Base-by-base conservation (phyloP, 2,888 invertebrate genomes). In the Coleophora flavipennella region DNA sequence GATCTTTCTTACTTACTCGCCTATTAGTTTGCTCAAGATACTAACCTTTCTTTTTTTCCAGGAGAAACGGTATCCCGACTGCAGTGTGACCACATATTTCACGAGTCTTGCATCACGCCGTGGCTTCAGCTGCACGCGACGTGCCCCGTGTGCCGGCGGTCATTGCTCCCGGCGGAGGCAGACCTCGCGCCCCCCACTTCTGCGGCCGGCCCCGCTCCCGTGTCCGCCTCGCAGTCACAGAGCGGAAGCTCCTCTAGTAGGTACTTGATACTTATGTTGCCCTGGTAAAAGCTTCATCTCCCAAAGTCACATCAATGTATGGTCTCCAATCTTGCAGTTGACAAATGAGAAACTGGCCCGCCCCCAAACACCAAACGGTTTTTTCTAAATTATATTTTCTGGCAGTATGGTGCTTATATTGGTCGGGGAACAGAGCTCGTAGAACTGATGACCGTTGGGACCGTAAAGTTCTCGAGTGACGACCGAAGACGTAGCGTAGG, bases 41-140 rank as follows among this genome's bases (percentile, higher is more conserved):
- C n/a, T n/a, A n/a, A n/a, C n/a, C n/a, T 20, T 20, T 20, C 3
- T 11, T 12, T 11, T 6, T 12, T 71, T 74, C 12, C 69, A 61
- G 89, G 89, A 36, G 95, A 96, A 72, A 86, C 86, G 46, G 94
- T 93, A 12, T 89, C 91, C 44, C 89, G 91, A 60, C 83, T 96
- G 62, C 91, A 92, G 43, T 96, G 96, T 84, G 89, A 90, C 56
- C 98, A 99, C 85, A 87, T 95, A 42, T 99, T 94, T 85, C 98
- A 99, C 77, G 90, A 92, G 66, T 88, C 89, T 49, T 98, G 98
- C 73, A 98, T 99, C 75, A 89, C 94, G 53, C 97, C 96, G 43
- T 99, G 98, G 98, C 86, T 99, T 57, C 92, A 96, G 86, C 85
- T 97, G 86, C 97, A 97, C 83, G 96, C 95, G 44, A 97, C 97